A percentile compares a stretch with the other conserved stretches of the same genome.
These are phyloP conservation scores for Pantherophis vulpinus DNA, from an alignment of 2,797 vertebrate species.

Conservation along the genomic window DNA sequence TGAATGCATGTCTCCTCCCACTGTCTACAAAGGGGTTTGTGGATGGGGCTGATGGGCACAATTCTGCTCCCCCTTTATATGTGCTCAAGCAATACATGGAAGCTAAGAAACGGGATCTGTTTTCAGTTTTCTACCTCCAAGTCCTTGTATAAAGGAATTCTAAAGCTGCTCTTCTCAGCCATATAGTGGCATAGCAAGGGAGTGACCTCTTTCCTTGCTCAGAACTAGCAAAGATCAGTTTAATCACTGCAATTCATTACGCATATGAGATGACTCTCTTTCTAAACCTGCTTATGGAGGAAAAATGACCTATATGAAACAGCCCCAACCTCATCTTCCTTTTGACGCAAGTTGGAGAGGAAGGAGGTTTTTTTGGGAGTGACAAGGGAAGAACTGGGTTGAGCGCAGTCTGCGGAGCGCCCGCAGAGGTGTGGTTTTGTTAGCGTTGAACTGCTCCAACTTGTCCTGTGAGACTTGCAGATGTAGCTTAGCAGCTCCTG, in stretches of 20 bases:
- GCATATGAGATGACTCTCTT: neutral
- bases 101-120: neutral
- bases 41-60: too few relatives aligned
- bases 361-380: neutral
- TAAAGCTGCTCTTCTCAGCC: neutral
- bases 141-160: neutral
- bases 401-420: neutral
- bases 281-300: neutral
- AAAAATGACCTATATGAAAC: neutral
- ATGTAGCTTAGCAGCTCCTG: slow-evolving; percentile 1
- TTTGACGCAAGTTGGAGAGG: neutral
- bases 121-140: neutral
- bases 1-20: neutral
- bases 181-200: neutral
- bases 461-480: neutral
- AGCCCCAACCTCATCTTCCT: neutral
- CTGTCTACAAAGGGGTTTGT: neutral
- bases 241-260: neutral
- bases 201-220: neutral
- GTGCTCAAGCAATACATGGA: neutral
- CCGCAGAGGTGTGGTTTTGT: neutral
- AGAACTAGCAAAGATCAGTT: neutral
- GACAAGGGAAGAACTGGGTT: neutral
- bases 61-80: neutral
- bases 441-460: neutral